Evolutionary conservation across 1,140 invertebrate species (phyloP), one percentile per base, ranked within the genome.

Genomic region (Drosophila bifasciata): DNA sequence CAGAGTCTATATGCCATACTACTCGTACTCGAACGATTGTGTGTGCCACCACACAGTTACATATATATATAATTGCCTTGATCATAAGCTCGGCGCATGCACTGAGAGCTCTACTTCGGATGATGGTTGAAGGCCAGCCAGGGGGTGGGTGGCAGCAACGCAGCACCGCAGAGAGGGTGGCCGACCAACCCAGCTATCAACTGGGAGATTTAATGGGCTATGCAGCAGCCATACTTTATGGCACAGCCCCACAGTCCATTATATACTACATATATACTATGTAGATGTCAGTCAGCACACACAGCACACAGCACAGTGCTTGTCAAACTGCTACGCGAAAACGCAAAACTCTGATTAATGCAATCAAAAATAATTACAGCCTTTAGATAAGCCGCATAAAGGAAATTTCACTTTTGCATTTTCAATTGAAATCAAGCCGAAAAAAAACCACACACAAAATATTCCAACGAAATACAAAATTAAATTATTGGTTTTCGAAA

Each of bases 21-120:
- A 48, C 8, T 23, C 19, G 39, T 21, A 23, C 45, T 52, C 36
- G 32, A 23, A 28, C 46, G 60, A 64, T 17, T 73, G 53, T 85
- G 45, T 72, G 21, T 62, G 55, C 28, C 59, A 85, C 28, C 59
- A 85, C 28, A 28, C 28, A 28, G 28, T 3, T 8, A 8, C 1
- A 9, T 8, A 28, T 52, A n/a, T 51, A 80, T 78, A 88, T 88
- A 88, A 86, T 86, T 86, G 83, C 49, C 78, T 63, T 76, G 81
- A 86, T 86, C 81, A 86, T 86, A 86, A 88, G 78, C 58, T 70
- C 44, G 60, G 45, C 73, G 78, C 81, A 81, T 85, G 83, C 64
- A 77, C 80, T 69, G 44, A 43, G 40, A 43, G 40, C 41, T 55
- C 36, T 17, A 36, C 15, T 51, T 39, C 36, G 46, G 43, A 55